A percentile compares a stretch with the other conserved stretches of the same genome.
phyloP scores from a whole-genome alignment of 2,113 vertebrate genomes.

The Lamprologus lemairii region DNA sequence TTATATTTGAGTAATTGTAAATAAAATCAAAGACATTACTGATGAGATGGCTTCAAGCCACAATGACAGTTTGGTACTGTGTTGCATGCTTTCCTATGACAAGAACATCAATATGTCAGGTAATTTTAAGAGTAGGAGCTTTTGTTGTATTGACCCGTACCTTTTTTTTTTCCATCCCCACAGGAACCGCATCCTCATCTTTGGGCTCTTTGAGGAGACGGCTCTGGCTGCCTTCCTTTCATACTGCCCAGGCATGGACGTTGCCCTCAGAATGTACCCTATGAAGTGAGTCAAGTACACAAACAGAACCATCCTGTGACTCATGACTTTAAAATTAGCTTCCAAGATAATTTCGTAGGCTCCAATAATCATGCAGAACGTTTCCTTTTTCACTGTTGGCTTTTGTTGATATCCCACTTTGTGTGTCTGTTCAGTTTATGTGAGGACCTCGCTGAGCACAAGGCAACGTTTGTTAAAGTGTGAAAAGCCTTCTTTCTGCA shows the following conservation, averaged over 20 bases:
- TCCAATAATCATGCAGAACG: neutral
- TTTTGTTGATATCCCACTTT: neutral
- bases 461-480: neutral
- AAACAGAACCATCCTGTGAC: neutral
- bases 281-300: constrained; percentile 69
- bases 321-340: neutral
- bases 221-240: constrained; percentile 77
- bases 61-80: neutral
- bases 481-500: neutral
- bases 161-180: neutral
- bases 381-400: neutral
- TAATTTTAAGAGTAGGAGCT: neutral
- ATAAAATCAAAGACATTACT: neutral
- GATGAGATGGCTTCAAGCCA: neutral
- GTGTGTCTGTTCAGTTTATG: neutral
- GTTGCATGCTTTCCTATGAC: neutral
- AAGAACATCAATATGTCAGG: neutral
- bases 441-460: neutral
- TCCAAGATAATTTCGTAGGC: neutral
- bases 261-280: constrained; percentile 78
- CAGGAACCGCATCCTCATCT: constrained; percentile 77
- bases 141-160: neutral
- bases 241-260: constrained; percentile 78
- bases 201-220: constrained; percentile 77
- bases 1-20: neutral